These are phyloP conservation scores for Chalcosyrphus nemorum DNA, from an alignment of 2,888 invertebrate species.

Conservation along the genomic window DNA sequence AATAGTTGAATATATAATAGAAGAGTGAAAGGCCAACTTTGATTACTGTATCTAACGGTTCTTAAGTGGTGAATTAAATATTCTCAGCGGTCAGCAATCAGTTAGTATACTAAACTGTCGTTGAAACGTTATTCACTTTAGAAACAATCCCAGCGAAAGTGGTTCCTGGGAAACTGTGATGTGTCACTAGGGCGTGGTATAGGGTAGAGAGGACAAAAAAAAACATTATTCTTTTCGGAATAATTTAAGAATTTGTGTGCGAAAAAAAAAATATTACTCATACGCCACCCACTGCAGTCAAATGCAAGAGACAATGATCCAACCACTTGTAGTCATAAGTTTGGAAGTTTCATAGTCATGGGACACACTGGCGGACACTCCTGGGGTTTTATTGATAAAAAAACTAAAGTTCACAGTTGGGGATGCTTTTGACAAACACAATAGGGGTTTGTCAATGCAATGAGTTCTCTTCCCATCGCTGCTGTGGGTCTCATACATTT, in stretches of 20 bases:
- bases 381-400: neutral
- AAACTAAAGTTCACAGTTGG: slow-evolving; percentile 1
- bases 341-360: neutral
- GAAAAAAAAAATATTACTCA: slow-evolving; percentile 38
- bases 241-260: neutral
- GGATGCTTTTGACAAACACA: neutral
- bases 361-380: neutral
- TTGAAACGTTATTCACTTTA: too few relatives aligned
- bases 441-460: neutral
- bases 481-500: too few relatives aligned
- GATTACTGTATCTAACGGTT: neutral
- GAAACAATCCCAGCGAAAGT: too few relatives aligned
- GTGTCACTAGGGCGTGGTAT: too few relatives aligned
- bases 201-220: neutral
- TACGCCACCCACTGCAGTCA: slow-evolving; percentile 3
- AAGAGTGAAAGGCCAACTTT: neutral
- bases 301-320: neutral
- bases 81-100: neutral
- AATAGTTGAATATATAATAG: slow-evolving; percentile 20
- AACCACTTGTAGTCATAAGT: neutral
- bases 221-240: neutral
- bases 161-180: too few relatives aligned
- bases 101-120: neutral
- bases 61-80: neutral
- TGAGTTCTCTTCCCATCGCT: neutral